Evolutionary conservation across 1,140 invertebrate species (phyloP).

Genomic region (Globodera ellingtonae): DNA sequence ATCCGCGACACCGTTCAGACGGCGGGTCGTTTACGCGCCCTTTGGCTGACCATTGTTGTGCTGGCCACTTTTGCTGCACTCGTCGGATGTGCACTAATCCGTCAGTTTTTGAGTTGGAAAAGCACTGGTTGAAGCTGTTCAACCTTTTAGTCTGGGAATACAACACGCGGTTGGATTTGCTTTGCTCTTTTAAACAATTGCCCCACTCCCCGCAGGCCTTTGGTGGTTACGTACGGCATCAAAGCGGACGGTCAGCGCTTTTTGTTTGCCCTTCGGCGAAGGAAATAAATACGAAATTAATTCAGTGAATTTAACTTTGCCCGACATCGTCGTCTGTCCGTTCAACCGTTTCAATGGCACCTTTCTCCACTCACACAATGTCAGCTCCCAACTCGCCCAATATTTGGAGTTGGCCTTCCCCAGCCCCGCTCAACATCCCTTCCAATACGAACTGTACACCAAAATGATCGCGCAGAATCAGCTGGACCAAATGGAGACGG

Average conservation of each 20-base stretch:
- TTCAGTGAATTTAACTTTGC: constrained; percentile 37
- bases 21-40: not conserved
- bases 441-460: constrained; percentile 34
- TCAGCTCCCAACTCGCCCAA: constrained; percentile 49
- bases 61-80: constrained; percentile 22
- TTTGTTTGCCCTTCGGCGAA: not conserved
- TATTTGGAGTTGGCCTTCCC: constrained; percentile 55
- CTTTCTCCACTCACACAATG: constrained; percentile 44
- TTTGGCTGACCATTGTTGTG: constrained; percentile 20
- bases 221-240: constrained; percentile 27
- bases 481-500: constrained; percentile 41
- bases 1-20: constrained; percentile 22
- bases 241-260: constrained; percentile 18
- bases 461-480: constrained; percentile 4
- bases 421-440: constrained; percentile 39
- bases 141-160: constrained; percentile 21
- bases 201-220: not conserved
- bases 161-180: not conserved
- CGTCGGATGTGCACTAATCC: constrained; percentile 28
- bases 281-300: not conserved
- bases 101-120: constrained; percentile 10
- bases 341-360: constrained; percentile 58
- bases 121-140: not conserved
- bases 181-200: too few relatives aligned
- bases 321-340: constrained; percentile 56